Evolutionary conservation across 2,797 vertebrate genomes (phyloP).

Genomic region (Momotus momota): DNA sequence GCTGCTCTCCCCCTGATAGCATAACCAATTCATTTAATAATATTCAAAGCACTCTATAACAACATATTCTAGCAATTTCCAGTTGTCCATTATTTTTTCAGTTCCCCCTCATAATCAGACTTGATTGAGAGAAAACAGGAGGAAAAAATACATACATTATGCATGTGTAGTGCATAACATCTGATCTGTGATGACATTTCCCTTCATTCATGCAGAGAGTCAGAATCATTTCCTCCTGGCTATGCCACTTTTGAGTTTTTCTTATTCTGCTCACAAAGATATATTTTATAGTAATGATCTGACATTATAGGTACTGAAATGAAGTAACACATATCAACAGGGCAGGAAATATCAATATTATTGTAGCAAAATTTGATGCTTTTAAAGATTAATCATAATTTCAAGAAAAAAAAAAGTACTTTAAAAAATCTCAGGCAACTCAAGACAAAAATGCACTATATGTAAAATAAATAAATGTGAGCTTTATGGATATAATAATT

Average conservation of each 20-base stretch:
- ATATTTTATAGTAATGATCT: background rate
- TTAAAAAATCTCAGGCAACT: background rate
- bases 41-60: background rate
- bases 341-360: background rate
- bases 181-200: background rate
- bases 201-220: background rate
- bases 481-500: background rate
- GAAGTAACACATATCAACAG: background rate
- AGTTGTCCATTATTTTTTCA: slow-evolving; percentile 19
- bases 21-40: slow-evolving; percentile 40
- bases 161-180: background rate
- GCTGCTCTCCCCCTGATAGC: background rate
- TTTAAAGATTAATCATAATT: background rate
- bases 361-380: background rate
- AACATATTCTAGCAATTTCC: background rate
- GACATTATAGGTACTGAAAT: background rate
- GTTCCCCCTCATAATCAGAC: background rate
- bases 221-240: background rate
- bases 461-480: background rate
- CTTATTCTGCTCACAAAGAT: background rate
- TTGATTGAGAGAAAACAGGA: slow-evolving; percentile 24
- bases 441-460: background rate
- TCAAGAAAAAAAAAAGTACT: background rate
- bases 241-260: background rate
- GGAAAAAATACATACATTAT: slow-evolving; percentile 9